Conservation (phyloP, 2,888 invertebrate species). For the Synanthedon vespiformis region DNA sequence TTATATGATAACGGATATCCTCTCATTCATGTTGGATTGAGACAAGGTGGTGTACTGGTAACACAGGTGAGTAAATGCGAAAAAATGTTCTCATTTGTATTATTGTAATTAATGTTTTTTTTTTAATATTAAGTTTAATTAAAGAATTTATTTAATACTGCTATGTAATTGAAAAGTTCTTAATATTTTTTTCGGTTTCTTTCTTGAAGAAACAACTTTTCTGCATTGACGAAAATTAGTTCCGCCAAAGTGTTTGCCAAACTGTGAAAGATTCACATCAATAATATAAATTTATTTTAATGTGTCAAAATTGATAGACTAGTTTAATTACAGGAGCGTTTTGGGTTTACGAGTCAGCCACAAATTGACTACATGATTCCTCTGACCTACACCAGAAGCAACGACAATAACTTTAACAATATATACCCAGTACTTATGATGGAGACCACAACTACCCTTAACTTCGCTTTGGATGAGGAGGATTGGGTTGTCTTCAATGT, state of each 20-base stretch:
- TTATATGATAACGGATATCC: slow-evolving; percentile 36
- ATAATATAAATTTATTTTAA: no score
- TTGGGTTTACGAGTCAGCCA: slow-evolving; percentile 17
- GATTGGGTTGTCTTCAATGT: slow-evolving; percentile 52
- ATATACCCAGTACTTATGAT: slow-evolving; percentile 31
- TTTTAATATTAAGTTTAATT: no score
- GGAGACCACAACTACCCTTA: slow-evolving; percentile 16
- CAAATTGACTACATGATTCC: slow-evolving; percentile 38
- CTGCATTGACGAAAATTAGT: no score
- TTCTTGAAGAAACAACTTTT: no score
- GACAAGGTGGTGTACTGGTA: slow-evolving; percentile 32
- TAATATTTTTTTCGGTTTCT: no score
- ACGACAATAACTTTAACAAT: slow-evolving; percentile 34
- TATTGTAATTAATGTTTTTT: no score
- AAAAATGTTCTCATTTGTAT: no score
- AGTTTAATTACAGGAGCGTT: slow-evolving; percentile 28
- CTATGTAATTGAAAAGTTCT: no score
- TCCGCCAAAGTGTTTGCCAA: no score
- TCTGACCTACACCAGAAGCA: slow-evolving; percentile 56
- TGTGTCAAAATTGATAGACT: no score
- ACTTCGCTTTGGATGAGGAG: slow-evolving; percentile 30
- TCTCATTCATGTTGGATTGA: slow-evolving; percentile 26
- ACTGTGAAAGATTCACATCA: no score
- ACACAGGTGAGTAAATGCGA: slow-evolving; percentile 30
- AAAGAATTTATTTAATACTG: no score